Conservation (phyloP, 2,113 vertebrate species). For the Odocoileus hemionus region DNA sequence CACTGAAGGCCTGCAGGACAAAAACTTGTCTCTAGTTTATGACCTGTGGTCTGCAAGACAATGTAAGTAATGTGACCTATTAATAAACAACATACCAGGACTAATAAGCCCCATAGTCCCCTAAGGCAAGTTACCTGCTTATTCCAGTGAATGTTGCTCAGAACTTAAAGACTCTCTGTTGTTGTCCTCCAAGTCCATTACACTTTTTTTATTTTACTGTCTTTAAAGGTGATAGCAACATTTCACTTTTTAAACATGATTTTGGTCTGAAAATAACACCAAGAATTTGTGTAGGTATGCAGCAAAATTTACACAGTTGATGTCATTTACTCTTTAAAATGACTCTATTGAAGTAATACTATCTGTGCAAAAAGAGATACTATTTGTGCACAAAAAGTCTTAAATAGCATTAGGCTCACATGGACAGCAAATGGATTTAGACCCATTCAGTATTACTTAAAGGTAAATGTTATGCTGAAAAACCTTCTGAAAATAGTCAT, state of each 20-base stretch:
- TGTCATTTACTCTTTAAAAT: background rate
- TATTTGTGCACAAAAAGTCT: background rate
- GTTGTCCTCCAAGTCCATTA: background rate
- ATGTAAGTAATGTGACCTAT: background rate
- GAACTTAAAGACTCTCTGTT: background rate
- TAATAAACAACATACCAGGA: background rate
- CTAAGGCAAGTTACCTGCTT: background rate
- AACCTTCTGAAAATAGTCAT: background rate
- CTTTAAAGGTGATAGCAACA: background rate
- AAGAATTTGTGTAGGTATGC: background rate
- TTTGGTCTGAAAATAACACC: conserved; percentile 43
- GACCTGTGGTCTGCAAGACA: background rate
- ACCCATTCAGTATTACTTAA: background rate
- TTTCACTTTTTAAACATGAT: conserved; percentile 7
- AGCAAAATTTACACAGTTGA: background rate
- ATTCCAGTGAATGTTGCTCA: background rate
- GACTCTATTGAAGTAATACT: background rate
- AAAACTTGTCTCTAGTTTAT: background rate
- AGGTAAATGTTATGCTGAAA: background rate
- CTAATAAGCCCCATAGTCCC: background rate
- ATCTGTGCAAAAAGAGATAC: background rate
- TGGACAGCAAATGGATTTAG: background rate
- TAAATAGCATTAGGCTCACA: background rate
- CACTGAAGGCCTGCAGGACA: background rate
- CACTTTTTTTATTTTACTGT: background rate